Conservation (phyloP, 2,113 vertebrate species). For the Pseudorhombus dupliciocellatus region DNA sequence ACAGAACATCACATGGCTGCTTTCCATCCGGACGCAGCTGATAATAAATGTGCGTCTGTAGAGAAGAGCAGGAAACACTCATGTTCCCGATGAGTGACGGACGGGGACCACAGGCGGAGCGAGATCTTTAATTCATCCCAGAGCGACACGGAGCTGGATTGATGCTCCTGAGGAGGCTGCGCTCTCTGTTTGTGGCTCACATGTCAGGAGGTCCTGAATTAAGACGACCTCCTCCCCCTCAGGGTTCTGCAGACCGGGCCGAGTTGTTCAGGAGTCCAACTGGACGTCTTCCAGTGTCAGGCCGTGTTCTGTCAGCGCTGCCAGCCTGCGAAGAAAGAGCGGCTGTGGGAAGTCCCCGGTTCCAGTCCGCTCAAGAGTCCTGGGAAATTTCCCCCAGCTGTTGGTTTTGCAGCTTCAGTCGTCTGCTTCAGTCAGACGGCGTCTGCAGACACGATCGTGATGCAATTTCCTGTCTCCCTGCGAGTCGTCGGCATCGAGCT, state of each 20-base stretch:
- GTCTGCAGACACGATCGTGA: conserved; percentile 19
- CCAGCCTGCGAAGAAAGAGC: conserved; percentile 5
- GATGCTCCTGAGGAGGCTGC: too few relatives aligned
- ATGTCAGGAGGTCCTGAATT: too few relatives aligned
- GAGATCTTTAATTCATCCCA: too few relatives aligned
- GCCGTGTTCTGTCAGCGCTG: conserved; percentile 13
- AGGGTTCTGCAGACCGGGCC: too few relatives aligned
- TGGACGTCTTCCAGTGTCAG: conserved; percentile 31
- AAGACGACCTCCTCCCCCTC: too few relatives aligned
- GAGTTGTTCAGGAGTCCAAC: conserved; percentile 25
- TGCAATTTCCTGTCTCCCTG: conserved; percentile 12
- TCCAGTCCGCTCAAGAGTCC: neutral
- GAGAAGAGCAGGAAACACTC: neutral
- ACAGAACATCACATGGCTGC: conserved; percentile 20
- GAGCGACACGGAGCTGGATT: too few relatives aligned
- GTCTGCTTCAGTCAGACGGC: neutral
- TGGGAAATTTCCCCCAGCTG: too few relatives aligned
- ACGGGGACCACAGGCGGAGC: too few relatives aligned
- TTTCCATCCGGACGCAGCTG: conserved; percentile 22
- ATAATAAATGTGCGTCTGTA: conserved; percentile 19
- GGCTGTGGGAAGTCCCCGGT: neutral
- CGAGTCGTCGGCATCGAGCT: conserved; percentile 13
- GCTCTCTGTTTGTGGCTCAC: too few relatives aligned
- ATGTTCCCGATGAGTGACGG: too few relatives aligned
- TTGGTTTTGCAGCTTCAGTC: neutral